Evolutionary conservation across 2,113 vertebrate species (phyloP).

Genomic region (Leucosticte australis): DNA sequence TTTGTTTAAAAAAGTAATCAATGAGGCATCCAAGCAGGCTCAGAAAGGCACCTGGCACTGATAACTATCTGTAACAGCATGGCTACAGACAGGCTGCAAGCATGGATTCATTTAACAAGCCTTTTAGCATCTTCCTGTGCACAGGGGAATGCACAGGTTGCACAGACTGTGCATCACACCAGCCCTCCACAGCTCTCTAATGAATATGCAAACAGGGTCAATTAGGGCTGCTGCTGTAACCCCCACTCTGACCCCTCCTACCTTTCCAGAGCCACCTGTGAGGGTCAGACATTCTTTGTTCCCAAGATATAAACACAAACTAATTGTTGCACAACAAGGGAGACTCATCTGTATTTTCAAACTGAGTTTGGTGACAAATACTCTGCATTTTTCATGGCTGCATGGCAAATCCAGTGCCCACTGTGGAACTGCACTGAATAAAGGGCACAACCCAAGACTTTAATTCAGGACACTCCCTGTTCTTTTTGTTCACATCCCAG

Average conservation of each 20-base stretch:
- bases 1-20: background rate
- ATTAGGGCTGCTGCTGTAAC: background rate
- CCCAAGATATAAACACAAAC: background rate
- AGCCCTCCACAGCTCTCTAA: background rate
- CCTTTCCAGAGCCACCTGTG: background rate
- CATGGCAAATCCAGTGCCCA: background rate
- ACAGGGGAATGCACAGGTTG: background rate
- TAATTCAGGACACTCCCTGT: background rate
- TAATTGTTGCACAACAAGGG: background rate
- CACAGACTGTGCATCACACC: background rate
- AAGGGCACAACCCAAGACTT: background rate
- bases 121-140: background rate
- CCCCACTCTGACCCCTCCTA: background rate
- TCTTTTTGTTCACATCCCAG: background rate
- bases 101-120: background rate
- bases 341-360: background rate
- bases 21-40: background rate
- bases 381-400: background rate
- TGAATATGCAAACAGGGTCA: background rate
- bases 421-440: background rate
- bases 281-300: background rate
- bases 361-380: background rate
- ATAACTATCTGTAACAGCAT: background rate
- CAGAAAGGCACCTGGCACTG: background rate
- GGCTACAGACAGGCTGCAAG: background rate